Base-by-base conservation (phyloP, 1,140 invertebrate species). In the Drosophila neocordata region DNA sequence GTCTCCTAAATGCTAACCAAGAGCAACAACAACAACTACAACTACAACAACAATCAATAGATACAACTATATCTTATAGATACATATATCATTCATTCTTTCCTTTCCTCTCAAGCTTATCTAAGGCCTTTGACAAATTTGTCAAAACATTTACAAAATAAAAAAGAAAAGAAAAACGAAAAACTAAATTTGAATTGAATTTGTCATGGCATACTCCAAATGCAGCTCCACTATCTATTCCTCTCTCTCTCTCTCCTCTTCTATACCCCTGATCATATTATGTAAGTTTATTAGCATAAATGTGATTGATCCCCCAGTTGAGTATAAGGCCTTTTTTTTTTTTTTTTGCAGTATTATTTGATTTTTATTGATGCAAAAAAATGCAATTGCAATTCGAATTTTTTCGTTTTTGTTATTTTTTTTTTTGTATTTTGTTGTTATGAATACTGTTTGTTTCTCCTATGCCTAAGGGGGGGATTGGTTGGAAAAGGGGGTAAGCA, bases 311-410 rank as follows among this genome's bases (percentile, higher is more conserved):
- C 82, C 74, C 82, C 76, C 83, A 82, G 83, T 66, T 73, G 20
- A 60, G 77, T 79, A 87, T 81, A 71, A 48, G 41, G 41, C n/a
- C n/a, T n/a, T n/a, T n/a, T n/a, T n/a, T n/a, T n/a, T n/a, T n/a
- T 44, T 87, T 85, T 85, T 85, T 85, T 85, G 73, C 78, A 38
- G 82, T 79, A 85, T 85, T 87, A 85, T 85, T 85, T 87, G 82
- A 85, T 85, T 85, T 85, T 87, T 85, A 85, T 85, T 85, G 82
- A 85, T 85, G 82, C 83, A 85, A 85, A 85, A 82, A 87, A 85
- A 85, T 85, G 62, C 82, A 85, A 78, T 78, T 85, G 82, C 68
- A 88, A 75, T 76, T 74, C 81, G 60, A 55, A 27, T 55, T 55
- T 84, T 77, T 73, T 57, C 35, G 27, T 44, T 52, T 63, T 64